A percentile compares a stretch with the other conserved stretches of the same genome.
Conservation (phyloP, 2,797 vertebrate species). For the Protonibea diacanthus region DNA sequence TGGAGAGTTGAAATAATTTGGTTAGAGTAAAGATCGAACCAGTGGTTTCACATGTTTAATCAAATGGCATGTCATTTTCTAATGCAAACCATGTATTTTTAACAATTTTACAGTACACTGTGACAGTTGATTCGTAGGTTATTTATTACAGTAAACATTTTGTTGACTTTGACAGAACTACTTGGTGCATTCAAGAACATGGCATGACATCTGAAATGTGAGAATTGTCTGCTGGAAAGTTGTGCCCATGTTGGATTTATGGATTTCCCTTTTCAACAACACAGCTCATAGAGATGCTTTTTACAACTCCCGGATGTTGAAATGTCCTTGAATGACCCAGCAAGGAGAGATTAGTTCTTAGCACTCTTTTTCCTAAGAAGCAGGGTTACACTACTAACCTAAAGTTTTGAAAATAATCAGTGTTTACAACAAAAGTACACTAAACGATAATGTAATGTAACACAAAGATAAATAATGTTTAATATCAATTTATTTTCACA, state of each 20-base stretch:
- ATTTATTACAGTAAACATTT: not conserved
- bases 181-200: slow-evolving; percentile 1
- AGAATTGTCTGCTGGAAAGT: not conserved
- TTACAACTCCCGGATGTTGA: not conserved
- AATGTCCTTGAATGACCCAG: slow-evolving; percentile 1
- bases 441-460: not conserved
- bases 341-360: not conserved
- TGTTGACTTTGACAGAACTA: not conserved
- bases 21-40: slow-evolving; percentile 9
- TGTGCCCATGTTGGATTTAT: not conserved
- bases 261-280: not conserved
- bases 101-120: not conserved
- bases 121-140: not conserved
- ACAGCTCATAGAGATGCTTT: not conserved
- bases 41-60: slow-evolving; percentile 46
- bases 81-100: not conserved
- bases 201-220: not conserved
- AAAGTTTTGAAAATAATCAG: not conserved
- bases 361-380: not conserved
- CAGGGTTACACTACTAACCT: not conserved
- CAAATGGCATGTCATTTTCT: not conserved
- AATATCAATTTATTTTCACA: not conserved
- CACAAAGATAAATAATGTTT: slow-evolving; percentile 5
- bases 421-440: not conserved
- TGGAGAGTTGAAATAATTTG: not conserved